Conservation (phyloP, 2,797 vertebrate genomes). For the Pangasius macronema region DNA sequence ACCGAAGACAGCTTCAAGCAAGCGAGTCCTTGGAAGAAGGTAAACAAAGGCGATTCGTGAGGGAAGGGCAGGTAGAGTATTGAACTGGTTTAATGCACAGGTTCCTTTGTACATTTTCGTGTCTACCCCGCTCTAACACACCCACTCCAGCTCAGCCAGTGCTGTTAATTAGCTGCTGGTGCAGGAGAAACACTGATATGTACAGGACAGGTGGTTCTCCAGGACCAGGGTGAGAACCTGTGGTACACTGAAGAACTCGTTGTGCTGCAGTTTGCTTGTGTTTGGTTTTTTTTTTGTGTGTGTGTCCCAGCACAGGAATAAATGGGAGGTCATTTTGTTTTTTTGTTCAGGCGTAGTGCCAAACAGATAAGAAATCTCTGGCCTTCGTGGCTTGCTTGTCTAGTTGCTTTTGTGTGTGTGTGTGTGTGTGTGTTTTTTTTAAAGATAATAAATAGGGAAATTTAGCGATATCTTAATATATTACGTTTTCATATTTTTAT, state of each 20-base stretch:
- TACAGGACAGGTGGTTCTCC: not conserved
- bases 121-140: not conserved
- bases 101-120: not conserved
- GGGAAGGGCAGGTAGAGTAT: conserved; percentile 33
- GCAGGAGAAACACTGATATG: not conserved
- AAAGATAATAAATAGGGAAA: not conserved
- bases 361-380: conserved; percentile 48
- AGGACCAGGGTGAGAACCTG: not conserved
- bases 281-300: conserved; percentile 50
- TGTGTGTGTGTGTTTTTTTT: too few species aligned
- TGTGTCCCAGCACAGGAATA: conserved; percentile 35
- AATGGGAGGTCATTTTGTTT: conserved; percentile 33
- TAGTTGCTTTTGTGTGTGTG: not conserved
- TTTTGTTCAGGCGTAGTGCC: conserved; percentile 46
- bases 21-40: conserved; percentile 85
- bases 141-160: not conserved
- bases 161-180: not conserved
- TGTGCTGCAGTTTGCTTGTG: conserved; percentile 57
- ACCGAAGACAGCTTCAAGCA: conserved; percentile 66
- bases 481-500: not conserved
- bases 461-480: not conserved
- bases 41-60: conserved; percentile 73
- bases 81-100: conserved; percentile 54
- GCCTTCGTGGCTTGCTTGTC: conserved; percentile 26
- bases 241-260: conserved; percentile 68